Evolutionary conservation across 2,888 invertebrate genomes (phyloP), one percentile per base, ranked within the genome.

Genomic region (Perithous albicinctus): DNA sequence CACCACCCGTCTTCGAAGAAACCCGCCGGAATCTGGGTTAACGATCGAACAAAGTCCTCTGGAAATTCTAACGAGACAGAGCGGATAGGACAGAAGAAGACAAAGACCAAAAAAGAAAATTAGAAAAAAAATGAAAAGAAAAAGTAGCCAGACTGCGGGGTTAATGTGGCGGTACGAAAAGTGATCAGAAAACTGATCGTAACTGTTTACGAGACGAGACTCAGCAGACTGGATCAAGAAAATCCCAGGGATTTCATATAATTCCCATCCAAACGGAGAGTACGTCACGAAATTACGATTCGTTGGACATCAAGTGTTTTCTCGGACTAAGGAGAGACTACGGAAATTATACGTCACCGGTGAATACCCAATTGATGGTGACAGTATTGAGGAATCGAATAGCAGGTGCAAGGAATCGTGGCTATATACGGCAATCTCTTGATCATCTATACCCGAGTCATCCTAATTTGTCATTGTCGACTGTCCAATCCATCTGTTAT

Each of bases 11-110:
- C 41, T 67, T 46, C 54, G 67, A 46, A 48, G 43, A 32, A 43
- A 76, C 12, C 66, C 72, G 46, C 46, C 76, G 76, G 72, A 78
- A 82, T 82, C 82, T 79, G 79, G 76, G 79, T 82, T 82, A 82
- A 82, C 82, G 82, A 76, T 76, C 67, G 61, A n/a, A 54, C 67
- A 46, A 73, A 76, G 72, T 79, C 67, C 29, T 54, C 43, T 48
- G 66, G 35, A 46, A 82, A 73, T 59, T 78, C 69, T 75, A 82
- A 59, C 78, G 64, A 75, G 66, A 48, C 70, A 38, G 15, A 54
- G 46, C 20, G 43, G 18, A 51, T 20, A 46, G n/a, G 46, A 41
- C 26, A 29, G 20, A 67, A 12, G 12, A 23, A n/a, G 32, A 59
- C 12, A 46, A 32, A 59, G 41, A 59, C 48, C 32, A 41, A 54